Evolutionary conservation across 2,888 invertebrate species (phyloP).

Genomic region (Caenorhabditis uteleia): DNA sequence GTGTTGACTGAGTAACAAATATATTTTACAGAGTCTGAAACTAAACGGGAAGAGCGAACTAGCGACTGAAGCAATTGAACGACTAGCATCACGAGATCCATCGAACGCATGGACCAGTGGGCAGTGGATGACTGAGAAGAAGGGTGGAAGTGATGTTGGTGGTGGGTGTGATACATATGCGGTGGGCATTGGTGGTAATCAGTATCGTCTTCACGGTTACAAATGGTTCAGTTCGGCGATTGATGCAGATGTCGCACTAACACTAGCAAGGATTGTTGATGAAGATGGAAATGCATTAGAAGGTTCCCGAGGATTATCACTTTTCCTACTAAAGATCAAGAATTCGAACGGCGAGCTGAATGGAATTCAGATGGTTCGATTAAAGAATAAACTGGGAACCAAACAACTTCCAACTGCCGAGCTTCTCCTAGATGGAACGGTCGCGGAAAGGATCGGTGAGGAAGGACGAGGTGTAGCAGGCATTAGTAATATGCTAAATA

Average conservation of each 20-base stretch:
- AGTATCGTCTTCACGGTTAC: slow-evolving; percentile 73
- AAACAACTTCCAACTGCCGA: slow-evolving; percentile 75
- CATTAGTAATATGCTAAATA: slow-evolving; percentile 74
- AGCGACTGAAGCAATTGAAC: slow-evolving; percentile 45
- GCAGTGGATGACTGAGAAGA: slow-evolving; percentile 76
- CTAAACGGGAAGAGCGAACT: slow-evolving; percentile 31
- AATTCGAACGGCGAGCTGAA: slow-evolving; percentile 71
- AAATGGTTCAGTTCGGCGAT: slow-evolving; percentile 76
- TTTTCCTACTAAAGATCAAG: slow-evolving; percentile 73
- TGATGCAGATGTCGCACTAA: slow-evolving; percentile 74
- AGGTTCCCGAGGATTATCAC: slow-evolving; percentile 73
- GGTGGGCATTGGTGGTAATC: slow-evolving; percentile 42
- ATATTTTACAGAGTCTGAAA: slow-evolving; percentile 26
- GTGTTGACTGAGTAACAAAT: neutral
- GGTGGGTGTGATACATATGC: slow-evolving; percentile 68
- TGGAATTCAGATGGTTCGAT: slow-evolving; percentile 73
- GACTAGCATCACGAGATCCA: slow-evolving; percentile 35
- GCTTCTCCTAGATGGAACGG: slow-evolving; percentile 73
- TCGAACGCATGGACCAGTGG: slow-evolving; percentile 75
- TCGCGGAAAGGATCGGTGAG: slow-evolving; percentile 49
- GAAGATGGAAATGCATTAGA: slow-evolving; percentile 69
- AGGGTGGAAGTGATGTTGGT: slow-evolving; percentile 75
- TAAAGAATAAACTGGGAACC: slow-evolving; percentile 75
- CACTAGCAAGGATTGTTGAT: slow-evolving; percentile 73
- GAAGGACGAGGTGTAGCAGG: slow-evolving; percentile 71